phyloP scores from a whole-genome alignment of 2,797 vertebrate genomes.

The Enteromius thamalakanensis region DNA sequence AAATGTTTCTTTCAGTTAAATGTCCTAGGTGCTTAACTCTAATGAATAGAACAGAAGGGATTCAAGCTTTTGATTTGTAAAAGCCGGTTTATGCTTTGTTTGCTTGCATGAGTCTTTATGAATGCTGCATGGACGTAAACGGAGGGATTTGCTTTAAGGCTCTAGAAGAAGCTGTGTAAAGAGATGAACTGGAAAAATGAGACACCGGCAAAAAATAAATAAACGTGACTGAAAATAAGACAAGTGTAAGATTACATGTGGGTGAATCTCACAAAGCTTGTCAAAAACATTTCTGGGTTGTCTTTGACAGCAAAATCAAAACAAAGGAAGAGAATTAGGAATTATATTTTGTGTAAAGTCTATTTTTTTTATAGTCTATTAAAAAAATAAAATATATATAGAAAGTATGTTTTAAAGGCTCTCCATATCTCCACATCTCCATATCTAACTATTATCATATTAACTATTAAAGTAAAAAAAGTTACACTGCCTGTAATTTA shows the following conservation, averaged over 20 bases:
- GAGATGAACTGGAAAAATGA: background rate
- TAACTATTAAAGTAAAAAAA: background rate
- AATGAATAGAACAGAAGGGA: constrained; percentile 24
- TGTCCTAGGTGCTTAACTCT: constrained; percentile 22
- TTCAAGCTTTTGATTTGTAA: constrained; percentile 18
- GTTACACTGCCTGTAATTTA: background rate
- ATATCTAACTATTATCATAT: background rate
- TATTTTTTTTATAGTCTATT: background rate
- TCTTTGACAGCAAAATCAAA: constrained; percentile 27
- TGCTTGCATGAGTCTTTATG: background rate
- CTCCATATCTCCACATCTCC: background rate
- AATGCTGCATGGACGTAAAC: background rate
- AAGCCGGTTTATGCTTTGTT: constrained; percentile 8
- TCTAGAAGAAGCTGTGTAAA: constrained; percentile 14
- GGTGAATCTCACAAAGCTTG: background rate
- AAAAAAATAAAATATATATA: background rate
- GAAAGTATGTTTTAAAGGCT: background rate
- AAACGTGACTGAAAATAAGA: constrained; percentile 15
- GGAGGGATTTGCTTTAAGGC: background rate
- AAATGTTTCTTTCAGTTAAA: constrained; percentile 14
- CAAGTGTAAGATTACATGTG: constrained; percentile 12
- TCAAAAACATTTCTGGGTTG: constrained; percentile 10
- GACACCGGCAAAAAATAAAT: constrained; percentile 5
- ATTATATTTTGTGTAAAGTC: background rate
- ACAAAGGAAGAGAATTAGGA: background rate